Evolutionary conservation across 2,888 invertebrate species (phyloP).

Genomic region (Pyrocoelia pectoralis): DNA sequence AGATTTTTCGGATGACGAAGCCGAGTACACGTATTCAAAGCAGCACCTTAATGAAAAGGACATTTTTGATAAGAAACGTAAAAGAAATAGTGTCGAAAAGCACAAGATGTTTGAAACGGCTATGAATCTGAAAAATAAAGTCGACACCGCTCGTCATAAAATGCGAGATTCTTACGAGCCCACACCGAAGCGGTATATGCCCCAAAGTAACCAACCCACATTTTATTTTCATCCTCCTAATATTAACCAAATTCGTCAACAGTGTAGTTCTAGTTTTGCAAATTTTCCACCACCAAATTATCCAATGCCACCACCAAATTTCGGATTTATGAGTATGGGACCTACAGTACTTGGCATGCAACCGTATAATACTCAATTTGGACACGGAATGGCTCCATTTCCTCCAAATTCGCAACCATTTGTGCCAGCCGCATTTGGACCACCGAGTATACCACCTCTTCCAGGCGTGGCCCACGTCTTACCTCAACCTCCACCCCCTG

Average conservation of each 20-base stretch:
- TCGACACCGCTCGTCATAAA: slow-evolving; percentile 46
- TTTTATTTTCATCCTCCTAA: slow-evolving; percentile 17
- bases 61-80: slow-evolving; percentile 34
- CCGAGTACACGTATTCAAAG: slow-evolving; percentile 62
- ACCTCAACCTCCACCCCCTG: slow-evolving; percentile 16
- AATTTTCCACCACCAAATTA: slow-evolving; percentile 19
- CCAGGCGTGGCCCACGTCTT: slow-evolving; percentile 19
- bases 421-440: slow-evolving; percentile 23
- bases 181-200: slow-evolving; percentile 20
- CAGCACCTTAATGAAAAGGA: slow-evolving; percentile 40
- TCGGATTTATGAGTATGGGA: slow-evolving; percentile 21
- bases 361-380: slow-evolving; percentile 17
- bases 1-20: slow-evolving; percentile 91
- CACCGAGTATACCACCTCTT: slow-evolving; percentile 29
- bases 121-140: slow-evolving; percentile 59
- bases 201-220: slow-evolving; percentile 19
- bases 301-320: slow-evolving; percentile 23
- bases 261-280: slow-evolving; percentile 24
- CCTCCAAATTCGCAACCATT: slow-evolving; percentile 19
- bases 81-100: slow-evolving; percentile 49
- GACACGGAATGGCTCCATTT: slow-evolving; percentile 23
- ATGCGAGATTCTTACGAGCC: slow-evolving; percentile 41
- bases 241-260: slow-evolving; percentile 17
- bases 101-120: slow-evolving; percentile 53
- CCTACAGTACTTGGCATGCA: slow-evolving; percentile 18